These are phyloP conservation scores for Apamea crenata DNA, from an alignment of 2,888 invertebrate species.

Conservation along the genomic window DNA sequence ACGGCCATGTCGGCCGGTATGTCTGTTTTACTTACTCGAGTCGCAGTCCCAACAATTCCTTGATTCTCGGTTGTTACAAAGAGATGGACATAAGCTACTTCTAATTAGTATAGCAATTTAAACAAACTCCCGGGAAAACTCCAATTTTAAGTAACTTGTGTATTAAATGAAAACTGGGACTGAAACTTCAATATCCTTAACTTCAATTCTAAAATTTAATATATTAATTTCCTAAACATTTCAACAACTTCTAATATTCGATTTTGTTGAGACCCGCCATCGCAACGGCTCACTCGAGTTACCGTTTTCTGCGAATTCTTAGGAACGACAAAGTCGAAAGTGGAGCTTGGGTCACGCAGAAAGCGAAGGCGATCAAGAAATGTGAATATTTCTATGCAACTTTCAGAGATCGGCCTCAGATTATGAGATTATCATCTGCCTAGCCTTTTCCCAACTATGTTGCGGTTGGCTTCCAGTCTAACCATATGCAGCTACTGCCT, in stretches of 20 bases:
- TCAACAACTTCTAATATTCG: slow-evolving; percentile 46
- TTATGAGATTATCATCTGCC: background rate
- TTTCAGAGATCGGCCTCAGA: background rate
- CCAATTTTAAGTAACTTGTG: slow-evolving; percentile 2
- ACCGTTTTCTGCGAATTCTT: slow-evolving; percentile 35
- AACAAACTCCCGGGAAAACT: background rate
- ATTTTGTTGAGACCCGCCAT: slow-evolving; percentile 44
- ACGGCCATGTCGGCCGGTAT: background rate
- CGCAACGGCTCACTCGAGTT: slow-evolving; percentile 35
- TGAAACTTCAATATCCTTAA: slow-evolving; percentile 27
- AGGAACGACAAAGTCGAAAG: slow-evolving; percentile 40
- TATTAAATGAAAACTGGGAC: slow-evolving; percentile 13
- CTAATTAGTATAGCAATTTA: background rate
- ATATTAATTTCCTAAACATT: slow-evolving; percentile 54
- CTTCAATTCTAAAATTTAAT: slow-evolving; percentile 39
- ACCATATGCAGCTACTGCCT: too few species aligned
- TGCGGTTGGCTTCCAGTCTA: too few species aligned
- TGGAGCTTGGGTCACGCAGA: background rate
- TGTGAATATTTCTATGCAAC: background rate
- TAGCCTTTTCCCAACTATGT: too few species aligned
- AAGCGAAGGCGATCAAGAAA: background rate
- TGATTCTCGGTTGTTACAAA: too few species aligned
- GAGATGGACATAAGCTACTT: background rate
- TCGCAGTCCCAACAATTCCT: background rate
- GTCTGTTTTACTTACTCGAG: background rate